Conservation (phyloP, 2,113 vertebrate genomes). For the Alectura lathami region DNA sequence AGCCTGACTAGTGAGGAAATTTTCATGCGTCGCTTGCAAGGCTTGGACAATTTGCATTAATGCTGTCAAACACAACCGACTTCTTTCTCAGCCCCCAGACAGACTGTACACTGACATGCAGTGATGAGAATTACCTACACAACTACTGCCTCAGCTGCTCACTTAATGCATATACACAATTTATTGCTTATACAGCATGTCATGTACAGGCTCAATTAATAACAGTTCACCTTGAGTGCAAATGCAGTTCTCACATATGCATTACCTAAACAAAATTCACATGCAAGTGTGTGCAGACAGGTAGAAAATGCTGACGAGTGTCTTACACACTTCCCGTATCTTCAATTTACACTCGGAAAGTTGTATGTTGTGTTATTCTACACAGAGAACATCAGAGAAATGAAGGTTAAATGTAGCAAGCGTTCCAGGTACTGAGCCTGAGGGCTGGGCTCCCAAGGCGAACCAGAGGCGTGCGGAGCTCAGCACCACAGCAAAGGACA, state of each 20-base stretch:
- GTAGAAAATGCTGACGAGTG: background rate
- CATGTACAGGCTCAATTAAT: background rate
- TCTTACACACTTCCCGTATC: background rate
- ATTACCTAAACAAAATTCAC: background rate
- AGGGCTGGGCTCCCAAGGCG: background rate
- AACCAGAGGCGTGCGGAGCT: background rate
- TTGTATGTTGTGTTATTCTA: rapidly evolving
- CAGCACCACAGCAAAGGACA: background rate
- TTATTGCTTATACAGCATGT: background rate
- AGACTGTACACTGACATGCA: background rate
- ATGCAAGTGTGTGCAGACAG: background rate
- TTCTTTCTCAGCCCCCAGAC: background rate
- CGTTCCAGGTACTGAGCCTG: background rate
- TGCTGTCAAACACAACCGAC: background rate
- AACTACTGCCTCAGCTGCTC: background rate
- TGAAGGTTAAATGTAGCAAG: background rate
- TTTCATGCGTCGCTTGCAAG: background rate
- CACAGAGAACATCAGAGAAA: background rate
- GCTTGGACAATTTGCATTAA: background rate
- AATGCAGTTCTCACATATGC: background rate
- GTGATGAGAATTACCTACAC: background rate
- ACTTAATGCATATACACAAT: background rate
- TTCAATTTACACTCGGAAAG: background rate
- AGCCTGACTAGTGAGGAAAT: background rate
- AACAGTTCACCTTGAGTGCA: background rate